Percentiles rank a stretch among this genome's conserved stretches.
These are phyloP conservation scores for Tragulus kanchil DNA, from an alignment of 2,113 vertebrate species.

Conservation along the genomic window DNA sequence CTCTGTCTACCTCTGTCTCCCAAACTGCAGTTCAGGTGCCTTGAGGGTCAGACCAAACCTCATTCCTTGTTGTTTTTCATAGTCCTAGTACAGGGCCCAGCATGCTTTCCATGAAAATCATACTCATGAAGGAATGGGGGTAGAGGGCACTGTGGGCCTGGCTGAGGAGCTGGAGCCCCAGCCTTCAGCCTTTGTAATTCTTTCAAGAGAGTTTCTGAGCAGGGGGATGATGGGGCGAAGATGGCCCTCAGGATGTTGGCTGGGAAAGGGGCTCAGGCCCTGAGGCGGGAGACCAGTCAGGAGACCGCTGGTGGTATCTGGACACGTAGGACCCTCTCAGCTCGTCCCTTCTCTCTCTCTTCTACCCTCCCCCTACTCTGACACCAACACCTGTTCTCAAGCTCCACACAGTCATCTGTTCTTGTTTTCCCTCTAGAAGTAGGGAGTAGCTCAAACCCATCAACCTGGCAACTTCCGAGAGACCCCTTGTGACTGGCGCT, in stretches of 20 bases:
- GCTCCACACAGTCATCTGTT: background rate
- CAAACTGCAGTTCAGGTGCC: background rate
- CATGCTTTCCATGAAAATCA: background rate
- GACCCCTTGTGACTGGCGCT: background rate
- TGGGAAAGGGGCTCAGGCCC: background rate
- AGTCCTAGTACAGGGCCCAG: background rate
- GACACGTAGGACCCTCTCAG: background rate
- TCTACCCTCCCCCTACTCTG: background rate
- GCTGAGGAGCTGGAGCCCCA: background rate
- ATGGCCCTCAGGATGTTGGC: background rate
- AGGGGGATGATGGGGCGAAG: background rate
- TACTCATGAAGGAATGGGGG: background rate
- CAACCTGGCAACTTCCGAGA: background rate
- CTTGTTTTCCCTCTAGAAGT: background rate
- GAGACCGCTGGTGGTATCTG: background rate
- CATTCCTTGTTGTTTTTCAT: constrained; percentile 42
- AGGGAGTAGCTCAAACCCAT: background rate
- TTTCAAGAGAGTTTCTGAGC: background rate
- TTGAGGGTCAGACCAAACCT: background rate
- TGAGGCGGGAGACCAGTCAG: background rate
- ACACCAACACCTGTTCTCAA: background rate
- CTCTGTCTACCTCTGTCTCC: constrained; percentile 49
- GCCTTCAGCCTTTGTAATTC: background rate
- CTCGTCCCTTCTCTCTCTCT: background rate
- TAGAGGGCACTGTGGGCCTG: background rate